Conservation (phyloP, 2,113 vertebrate species). For the Corythoichthys haematopterus region DNA sequence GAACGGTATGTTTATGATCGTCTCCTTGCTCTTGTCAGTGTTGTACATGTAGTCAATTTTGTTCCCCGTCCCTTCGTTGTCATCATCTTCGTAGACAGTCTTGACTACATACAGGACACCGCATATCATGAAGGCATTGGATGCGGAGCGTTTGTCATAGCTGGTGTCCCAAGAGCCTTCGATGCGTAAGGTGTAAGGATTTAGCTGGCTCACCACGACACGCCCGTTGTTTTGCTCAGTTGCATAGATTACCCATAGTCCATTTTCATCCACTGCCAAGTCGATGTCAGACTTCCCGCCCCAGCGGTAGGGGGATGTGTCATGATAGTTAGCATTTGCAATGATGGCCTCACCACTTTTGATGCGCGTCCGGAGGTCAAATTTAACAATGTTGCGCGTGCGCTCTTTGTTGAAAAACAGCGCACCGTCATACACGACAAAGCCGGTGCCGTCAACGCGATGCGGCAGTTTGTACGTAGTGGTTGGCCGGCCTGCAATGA, state of each 20-base stretch:
- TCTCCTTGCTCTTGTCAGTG: slow-evolving; percentile 91
- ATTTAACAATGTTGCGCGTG: slow-evolving; percentile 98
- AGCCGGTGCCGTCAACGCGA: slow-evolving; percentile 93
- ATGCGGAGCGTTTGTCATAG: slow-evolving; percentile 79
- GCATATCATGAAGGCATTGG: slow-evolving; percentile 90
- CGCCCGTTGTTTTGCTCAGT: slow-evolving; percentile 87
- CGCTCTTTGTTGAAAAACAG: slow-evolving; percentile 98
- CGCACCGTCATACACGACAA: slow-evolving; percentile 94
- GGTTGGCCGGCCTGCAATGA: slow-evolving; percentile 93
- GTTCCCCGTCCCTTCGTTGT: slow-evolving; percentile 96
- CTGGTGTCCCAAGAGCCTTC: slow-evolving; percentile 85
- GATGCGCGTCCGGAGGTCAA: slow-evolving; percentile 92
- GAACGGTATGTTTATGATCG: slow-evolving; percentile 85
- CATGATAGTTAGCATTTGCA: slow-evolving; percentile 81
- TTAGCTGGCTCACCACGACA: slow-evolving; percentile 90
- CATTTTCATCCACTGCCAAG: slow-evolving; percentile 86
- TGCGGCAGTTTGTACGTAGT: slow-evolving; percentile 97
- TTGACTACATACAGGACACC: slow-evolving; percentile 93
- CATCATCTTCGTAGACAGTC: slow-evolving; percentile 95
- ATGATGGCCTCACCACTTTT: slow-evolving; percentile 98
- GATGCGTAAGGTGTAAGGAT: slow-evolving; percentile 85
- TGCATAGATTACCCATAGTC: slow-evolving; percentile 93
- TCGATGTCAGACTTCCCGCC: slow-evolving; percentile 85
- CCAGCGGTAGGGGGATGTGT: slow-evolving; percentile 87
- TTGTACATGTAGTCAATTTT: slow-evolving; percentile 99